Evolutionary conservation across 2,888 invertebrate genomes (phyloP).

Genomic region (Eupithecia abbreviata): DNA sequence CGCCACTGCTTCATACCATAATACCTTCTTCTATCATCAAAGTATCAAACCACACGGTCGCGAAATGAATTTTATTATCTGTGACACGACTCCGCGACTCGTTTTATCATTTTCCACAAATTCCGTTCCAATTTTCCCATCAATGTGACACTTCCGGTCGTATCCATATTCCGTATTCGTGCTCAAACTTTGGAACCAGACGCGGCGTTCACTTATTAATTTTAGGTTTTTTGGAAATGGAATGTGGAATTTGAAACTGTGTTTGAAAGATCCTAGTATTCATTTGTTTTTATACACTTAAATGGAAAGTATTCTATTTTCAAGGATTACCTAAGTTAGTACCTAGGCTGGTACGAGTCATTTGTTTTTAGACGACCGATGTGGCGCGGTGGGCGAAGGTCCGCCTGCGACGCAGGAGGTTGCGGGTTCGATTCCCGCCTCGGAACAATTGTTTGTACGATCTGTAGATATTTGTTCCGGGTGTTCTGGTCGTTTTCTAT

Average conservation of each 20-base stretch:
- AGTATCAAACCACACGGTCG: conserved; percentile 25
- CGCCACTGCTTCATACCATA: neutral
- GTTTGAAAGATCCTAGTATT: neutral
- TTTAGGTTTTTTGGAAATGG: neutral
- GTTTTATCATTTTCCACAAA: conserved; percentile 45
- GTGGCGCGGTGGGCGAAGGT: too few species aligned
- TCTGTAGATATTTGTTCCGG: too few species aligned
- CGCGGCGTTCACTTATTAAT: conserved; percentile 4
- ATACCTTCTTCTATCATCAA: conserved; percentile 10
- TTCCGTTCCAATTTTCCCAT: conserved; percentile 42
- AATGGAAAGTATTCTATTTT: too few species aligned
- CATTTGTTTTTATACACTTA: neutral
- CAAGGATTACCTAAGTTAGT: too few species aligned
- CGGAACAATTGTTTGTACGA: too few species aligned
- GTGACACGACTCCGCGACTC: conserved; percentile 40
- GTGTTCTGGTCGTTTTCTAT: too few species aligned
- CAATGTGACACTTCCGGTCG: conserved; percentile 42
- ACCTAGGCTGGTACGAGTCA: too few species aligned
- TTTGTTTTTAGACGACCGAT: too few species aligned
- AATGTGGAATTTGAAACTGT: neutral
- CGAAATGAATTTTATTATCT: conserved; percentile 43
- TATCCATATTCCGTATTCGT: conserved; percentile 40
- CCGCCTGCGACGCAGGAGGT: too few species aligned
- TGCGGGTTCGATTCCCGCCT: too few species aligned
- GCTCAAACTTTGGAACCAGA: conserved; percentile 27